A percentile compares a stretch with the other conserved stretches of the same genome.
Evolutionary conservation across 1,140 invertebrate genomes (phyloP).

Genomic region (Branchinecta lindahli): DNA sequence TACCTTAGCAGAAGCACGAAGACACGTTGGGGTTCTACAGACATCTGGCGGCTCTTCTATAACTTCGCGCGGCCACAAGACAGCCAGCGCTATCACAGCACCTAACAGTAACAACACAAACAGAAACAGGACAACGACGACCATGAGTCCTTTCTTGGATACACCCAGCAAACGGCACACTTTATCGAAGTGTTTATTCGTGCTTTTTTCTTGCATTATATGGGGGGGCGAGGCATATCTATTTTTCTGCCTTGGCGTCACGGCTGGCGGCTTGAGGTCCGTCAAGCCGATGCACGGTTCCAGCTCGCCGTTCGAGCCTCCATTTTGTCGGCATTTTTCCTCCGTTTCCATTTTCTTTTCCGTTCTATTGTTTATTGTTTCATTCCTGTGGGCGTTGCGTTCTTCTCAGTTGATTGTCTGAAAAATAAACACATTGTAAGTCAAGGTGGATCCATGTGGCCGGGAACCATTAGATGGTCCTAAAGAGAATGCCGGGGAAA

Average conservation of each 20-base stretch:
- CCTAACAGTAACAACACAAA: slow-evolving; percentile 26
- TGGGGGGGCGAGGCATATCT: background rate
- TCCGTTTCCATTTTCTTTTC: background rate
- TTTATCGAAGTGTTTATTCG: slow-evolving; percentile 11
- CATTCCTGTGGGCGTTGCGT: background rate
- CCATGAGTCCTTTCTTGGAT: slow-evolving; percentile 23
- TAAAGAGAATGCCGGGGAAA: too few species aligned
- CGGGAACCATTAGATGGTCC: too few species aligned
- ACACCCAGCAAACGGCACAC: slow-evolving; percentile 13
- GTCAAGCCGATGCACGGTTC: background rate
- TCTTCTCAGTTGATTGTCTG: slow-evolving; percentile 3
- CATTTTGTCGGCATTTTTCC: background rate
- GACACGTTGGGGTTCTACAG: slow-evolving; percentile 27
- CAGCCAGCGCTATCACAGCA: slow-evolving; percentile 28
- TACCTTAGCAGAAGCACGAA: slow-evolving; percentile 29
- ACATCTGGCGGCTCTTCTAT: slow-evolving; percentile 26
- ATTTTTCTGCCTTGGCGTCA: background rate
- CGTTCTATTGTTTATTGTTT: background rate
- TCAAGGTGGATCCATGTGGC: background rate
- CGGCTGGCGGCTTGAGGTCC: background rate
- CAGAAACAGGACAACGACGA: slow-evolving; percentile 26
- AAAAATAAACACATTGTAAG: slow-evolving; percentile 2
- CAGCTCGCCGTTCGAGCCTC: background rate
- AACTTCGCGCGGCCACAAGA: slow-evolving; percentile 28
- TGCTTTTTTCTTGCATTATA: background rate